A percentile compares a stretch with the other conserved stretches of the same genome.
phyloP scores from a whole-genome alignment of 1,140 invertebrate species.

The Drosophila neocordata region DNA sequence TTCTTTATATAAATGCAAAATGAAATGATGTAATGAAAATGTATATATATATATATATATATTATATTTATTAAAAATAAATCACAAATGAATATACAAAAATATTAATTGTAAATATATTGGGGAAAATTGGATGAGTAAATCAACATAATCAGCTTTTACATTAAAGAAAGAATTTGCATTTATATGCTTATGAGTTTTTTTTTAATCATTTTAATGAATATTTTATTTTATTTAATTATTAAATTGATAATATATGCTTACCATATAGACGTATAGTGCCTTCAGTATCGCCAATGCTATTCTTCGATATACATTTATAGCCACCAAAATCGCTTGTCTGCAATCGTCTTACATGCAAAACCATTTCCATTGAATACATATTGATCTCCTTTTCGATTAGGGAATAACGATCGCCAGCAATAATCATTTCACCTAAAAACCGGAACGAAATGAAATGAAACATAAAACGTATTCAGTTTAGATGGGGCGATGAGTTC shows the following conservation, averaged over 20 bases:
- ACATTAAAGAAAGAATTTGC: no score
- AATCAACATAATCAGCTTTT: no score
- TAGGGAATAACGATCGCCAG: slow-evolving; percentile 91
- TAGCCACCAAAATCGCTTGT: slow-evolving; percentile 93
- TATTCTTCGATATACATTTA: slow-evolving; percentile 96
- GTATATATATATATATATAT: no score
- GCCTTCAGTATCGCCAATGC: slow-evolving; percentile 93
- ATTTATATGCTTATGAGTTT: no score
- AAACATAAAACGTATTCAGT: slow-evolving; percentile 28
- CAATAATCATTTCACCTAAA: slow-evolving; percentile 92
- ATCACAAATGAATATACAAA: no score
- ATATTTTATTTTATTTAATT: no score
- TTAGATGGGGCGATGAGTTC: background rate
- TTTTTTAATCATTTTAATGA: no score
- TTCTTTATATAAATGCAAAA: background rate
- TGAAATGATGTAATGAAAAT: no score
- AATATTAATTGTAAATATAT: no score
- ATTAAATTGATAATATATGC: slow-evolving; percentile 46
- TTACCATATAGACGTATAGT: slow-evolving; percentile 94
- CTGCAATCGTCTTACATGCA: slow-evolving; percentile 90
- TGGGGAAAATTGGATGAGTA: no score
- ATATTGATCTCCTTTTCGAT: slow-evolving; percentile 88
- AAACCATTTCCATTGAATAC: slow-evolving; percentile 91
- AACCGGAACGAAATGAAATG: background rate
- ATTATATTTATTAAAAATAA: no score